Conservation (phyloP, 2,888 invertebrate species). For the Harpalus rubripes region DNA sequence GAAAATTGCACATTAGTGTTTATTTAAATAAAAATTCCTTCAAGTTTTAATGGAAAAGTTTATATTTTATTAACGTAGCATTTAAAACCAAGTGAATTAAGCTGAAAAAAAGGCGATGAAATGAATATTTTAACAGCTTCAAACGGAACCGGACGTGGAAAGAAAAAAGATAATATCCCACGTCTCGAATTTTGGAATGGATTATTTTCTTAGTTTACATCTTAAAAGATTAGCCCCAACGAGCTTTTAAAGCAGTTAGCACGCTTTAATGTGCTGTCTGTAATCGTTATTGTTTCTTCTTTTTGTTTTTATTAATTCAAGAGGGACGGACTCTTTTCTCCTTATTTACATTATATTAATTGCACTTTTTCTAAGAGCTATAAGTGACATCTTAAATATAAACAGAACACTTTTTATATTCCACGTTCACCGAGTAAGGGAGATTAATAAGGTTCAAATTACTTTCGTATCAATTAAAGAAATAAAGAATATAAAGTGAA, state of each 20-base stretch:
- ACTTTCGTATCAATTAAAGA: too few species aligned
- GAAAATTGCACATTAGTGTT: constrained; percentile 35
- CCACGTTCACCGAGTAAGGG: background rate
- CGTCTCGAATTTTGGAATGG: constrained; percentile 31
- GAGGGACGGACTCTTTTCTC: background rate
- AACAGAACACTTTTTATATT: background rate
- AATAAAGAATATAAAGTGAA: too few species aligned
- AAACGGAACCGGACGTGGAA: constrained; percentile 15
- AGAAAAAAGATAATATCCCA: constrained; percentile 38
- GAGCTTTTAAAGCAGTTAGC: constrained; percentile 33
- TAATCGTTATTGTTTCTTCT: constrained; percentile 21
- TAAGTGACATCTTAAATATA: background rate
- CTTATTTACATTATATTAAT: constrained; percentile 16
- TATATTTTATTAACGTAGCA: constrained; percentile 41
- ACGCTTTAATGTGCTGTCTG: background rate
- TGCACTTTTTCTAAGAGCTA: constrained; percentile 1
- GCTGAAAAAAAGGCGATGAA: constrained; percentile 17
- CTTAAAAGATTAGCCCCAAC: constrained; percentile 21
- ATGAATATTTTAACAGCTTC: constrained; percentile 35
- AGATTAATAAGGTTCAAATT: too few species aligned
- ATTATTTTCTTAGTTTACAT: constrained; percentile 38
- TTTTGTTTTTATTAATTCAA: constrained; percentile 12
- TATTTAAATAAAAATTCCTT: constrained; percentile 30
- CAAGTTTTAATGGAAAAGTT: constrained; percentile 25
- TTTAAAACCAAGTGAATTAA: constrained; percentile 39